Percentiles rank a stretch among this genome's conserved stretches.
Evolutionary conservation across 2,797 vertebrate species (phyloP).

Genomic region (Helostoma temminkii): DNA sequence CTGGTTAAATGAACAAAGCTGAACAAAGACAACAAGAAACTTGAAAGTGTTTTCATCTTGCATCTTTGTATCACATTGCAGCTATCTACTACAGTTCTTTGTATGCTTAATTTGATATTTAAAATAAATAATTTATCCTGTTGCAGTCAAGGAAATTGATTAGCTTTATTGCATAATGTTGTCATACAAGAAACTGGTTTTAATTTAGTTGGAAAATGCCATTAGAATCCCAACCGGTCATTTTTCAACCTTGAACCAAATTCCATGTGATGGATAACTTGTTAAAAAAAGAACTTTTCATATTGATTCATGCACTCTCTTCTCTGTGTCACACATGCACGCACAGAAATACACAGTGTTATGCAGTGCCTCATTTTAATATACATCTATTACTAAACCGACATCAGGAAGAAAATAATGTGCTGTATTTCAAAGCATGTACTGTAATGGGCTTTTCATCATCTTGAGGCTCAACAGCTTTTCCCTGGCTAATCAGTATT

Average conservation of each 20-base stretch:
- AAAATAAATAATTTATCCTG: constrained; percentile 48
- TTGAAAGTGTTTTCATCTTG: constrained; percentile 35
- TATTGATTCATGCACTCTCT: constrained; percentile 76
- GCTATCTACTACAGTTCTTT: constrained; percentile 25
- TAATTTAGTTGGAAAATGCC: constrained; percentile 64
- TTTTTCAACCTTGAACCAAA: constrained; percentile 57
- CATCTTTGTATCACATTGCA: constrained; percentile 34
- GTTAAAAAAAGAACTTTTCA: constrained; percentile 65
- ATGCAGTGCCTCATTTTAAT: constrained; percentile 41
- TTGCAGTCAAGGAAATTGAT: constrained; percentile 38
- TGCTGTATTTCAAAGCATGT: constrained; percentile 42
- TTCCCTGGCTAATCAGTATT: constrained; percentile 16
- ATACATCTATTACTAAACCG: constrained; percentile 67
- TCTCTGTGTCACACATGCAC: constrained; percentile 30
- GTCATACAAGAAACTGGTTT: constrained; percentile 52
- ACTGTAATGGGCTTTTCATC: constrained; percentile 61
- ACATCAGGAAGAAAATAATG: constrained; percentile 49
- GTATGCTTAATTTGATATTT: constrained; percentile 37
- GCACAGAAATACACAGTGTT: constrained; percentile 21
- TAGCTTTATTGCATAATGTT: constrained; percentile 54
- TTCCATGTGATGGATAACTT: constrained; percentile 68
- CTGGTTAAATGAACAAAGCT: constrained; percentile 37
- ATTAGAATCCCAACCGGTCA: constrained; percentile 66
- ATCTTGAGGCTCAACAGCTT: constrained; percentile 33
- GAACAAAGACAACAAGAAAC: constrained; percentile 14